Evolutionary conservation across 2,113 vertebrate genomes (phyloP).

Genomic region (Pachycephala philippinensis): DNA sequence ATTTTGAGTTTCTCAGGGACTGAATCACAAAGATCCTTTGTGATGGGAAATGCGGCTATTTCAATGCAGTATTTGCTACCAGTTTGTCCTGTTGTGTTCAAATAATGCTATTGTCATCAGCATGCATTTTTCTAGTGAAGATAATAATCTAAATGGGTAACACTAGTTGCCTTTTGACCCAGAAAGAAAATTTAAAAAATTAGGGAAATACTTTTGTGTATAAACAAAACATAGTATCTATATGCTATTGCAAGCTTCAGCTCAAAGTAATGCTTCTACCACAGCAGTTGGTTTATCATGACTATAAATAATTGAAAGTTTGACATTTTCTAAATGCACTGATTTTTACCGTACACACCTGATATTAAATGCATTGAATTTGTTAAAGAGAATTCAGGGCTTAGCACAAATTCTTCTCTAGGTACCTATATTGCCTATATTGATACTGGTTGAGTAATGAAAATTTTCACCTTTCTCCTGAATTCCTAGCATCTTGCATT

Average conservation of each 20-base stretch:
- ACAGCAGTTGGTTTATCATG: background rate
- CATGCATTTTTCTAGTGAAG: background rate
- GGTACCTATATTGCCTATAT: background rate
- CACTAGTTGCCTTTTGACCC: background rate
- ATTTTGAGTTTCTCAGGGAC: rapidly evolving
- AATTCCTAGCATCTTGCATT: background rate
- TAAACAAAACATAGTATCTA: background rate
- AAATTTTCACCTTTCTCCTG: background rate
- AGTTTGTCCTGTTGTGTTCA: background rate
- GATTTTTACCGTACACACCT: background rate
- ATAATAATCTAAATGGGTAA: background rate
- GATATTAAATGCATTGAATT: background rate
- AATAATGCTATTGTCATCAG: background rate
- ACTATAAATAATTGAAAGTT: background rate
- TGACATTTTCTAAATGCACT: background rate
- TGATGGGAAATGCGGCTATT: background rate
- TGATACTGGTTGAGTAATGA: background rate
- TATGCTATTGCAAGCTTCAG: background rate
- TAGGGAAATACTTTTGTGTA: background rate
- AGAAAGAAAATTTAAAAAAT: background rate
- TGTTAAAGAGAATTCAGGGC: background rate
- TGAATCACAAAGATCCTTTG: background rate
- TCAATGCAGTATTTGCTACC: background rate
- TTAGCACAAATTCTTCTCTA: background rate
- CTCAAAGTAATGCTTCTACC: background rate